Evolutionary conservation across 2,113 vertebrate species (phyloP).

Genomic region (Ailurus styani): DNA sequence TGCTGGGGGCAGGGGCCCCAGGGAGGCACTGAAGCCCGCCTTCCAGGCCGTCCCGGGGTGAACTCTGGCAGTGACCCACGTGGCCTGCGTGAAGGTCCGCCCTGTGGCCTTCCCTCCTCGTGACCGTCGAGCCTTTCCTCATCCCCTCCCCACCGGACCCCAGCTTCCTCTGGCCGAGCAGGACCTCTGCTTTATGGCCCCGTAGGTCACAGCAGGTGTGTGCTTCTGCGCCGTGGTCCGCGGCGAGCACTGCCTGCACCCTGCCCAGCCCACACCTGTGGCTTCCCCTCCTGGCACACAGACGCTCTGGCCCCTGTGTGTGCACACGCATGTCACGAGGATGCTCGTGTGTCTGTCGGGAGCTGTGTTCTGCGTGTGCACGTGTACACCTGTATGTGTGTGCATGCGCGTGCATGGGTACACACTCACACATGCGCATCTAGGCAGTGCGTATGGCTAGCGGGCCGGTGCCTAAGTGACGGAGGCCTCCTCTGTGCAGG

Average conservation of each 20-base stretch:
- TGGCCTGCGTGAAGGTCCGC: rapidly evolving
- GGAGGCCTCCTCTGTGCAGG: too few relatives aligned
- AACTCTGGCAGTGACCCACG: background rate
- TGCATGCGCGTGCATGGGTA: rapidly evolving
- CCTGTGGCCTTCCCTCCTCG: background rate
- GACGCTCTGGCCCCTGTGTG: background rate
- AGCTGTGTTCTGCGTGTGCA: too few relatives aligned
- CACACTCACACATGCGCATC: background rate
- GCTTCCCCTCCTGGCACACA: background rate
- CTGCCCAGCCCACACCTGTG: rapidly evolving
- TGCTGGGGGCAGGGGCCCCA: rapidly evolving
- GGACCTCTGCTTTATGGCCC: background rate
- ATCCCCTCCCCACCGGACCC: background rate
- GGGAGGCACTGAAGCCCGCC: rapidly evolving
- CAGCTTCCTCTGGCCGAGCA: background rate
- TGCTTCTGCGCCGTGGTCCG: rapidly evolving
- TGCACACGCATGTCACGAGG: background rate
- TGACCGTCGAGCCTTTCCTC: background rate
- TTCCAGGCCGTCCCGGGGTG: rapidly evolving
- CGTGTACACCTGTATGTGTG: too few relatives aligned
- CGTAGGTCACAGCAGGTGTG: background rate
- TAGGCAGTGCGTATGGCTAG: rapidly evolving
- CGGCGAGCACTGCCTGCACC: rapidly evolving
- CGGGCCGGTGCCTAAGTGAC: rapidly evolving
- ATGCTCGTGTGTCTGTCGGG: too few relatives aligned